phyloP scores from a whole-genome alignment of 2,888 invertebrate genomes.

The Phyllotreta striolata region DNA sequence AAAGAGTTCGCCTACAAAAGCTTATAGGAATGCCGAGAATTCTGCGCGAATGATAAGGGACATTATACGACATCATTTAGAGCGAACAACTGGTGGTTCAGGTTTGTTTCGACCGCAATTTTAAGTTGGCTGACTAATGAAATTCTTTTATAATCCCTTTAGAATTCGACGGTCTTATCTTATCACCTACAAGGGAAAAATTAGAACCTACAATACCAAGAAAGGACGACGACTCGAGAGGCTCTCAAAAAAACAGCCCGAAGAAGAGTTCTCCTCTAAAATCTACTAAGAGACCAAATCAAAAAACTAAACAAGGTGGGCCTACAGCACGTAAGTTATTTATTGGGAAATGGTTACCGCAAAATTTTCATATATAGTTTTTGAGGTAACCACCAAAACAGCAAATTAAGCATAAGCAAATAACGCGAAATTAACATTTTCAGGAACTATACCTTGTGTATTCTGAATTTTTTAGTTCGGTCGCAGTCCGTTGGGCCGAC shows the following conservation, averaged over 20 bases:
- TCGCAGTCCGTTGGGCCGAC: slow-evolving; percentile 76
- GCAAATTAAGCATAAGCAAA: neutral
- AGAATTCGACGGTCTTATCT: slow-evolving; percentile 71
- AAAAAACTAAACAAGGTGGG: slow-evolving; percentile 66
- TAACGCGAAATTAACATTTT: slow-evolving; percentile 12
- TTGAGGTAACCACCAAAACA: neutral
- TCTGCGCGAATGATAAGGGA: slow-evolving; percentile 67
- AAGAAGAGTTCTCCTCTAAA: slow-evolving; percentile 69
- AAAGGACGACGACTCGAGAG: slow-evolving; percentile 65
- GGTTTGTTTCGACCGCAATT: slow-evolving; percentile 58
- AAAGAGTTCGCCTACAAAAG: slow-evolving; percentile 77
- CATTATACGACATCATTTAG: slow-evolving; percentile 75
- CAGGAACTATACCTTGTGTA: slow-evolving; percentile 30
- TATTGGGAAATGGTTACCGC: too few species aligned
- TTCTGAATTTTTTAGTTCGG: slow-evolving; percentile 62
- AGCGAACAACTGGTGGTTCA: slow-evolving; percentile 72
- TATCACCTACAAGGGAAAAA: slow-evolving; percentile 77
- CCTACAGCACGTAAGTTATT: slow-evolving; percentile 43
- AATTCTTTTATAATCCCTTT: slow-evolving; percentile 24
- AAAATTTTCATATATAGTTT: neutral
- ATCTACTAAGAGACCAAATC: slow-evolving; percentile 64
- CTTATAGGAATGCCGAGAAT: slow-evolving; percentile 60
- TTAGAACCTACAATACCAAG: slow-evolving; percentile 72
- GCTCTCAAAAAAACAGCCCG: slow-evolving; percentile 61
- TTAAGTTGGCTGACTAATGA: neutral